Evolutionary conservation across 2,888 invertebrate species (phyloP).

Genomic region (Cryptocheilus praepositus): DNA sequence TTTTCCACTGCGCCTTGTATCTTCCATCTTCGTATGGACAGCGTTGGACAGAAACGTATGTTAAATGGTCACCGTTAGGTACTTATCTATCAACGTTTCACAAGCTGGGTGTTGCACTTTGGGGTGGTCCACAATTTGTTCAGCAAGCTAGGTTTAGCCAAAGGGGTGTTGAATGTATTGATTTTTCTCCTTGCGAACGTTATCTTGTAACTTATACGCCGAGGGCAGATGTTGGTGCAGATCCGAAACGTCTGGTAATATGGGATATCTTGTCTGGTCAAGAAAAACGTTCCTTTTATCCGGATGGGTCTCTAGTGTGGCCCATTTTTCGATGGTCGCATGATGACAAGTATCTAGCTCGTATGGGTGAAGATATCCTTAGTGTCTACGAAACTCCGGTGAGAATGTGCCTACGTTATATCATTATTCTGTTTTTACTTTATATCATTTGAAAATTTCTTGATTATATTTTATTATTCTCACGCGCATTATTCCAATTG

Average conservation of each 20-base stretch:
- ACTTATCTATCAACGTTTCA: slow-evolving; percentile 98
- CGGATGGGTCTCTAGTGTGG: slow-evolving; percentile 90
- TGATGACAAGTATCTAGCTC: slow-evolving; percentile 96
- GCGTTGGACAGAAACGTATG: slow-evolving; percentile 97
- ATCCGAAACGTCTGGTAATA: slow-evolving; percentile 91
- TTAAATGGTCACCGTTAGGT: slow-evolving; percentile 98
- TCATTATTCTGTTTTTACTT: no score
- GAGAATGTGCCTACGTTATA: slow-evolving; percentile 55
- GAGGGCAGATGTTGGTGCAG: slow-evolving; percentile 80
- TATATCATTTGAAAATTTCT: no score
- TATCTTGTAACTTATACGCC: slow-evolving; percentile 97
- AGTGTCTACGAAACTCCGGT: slow-evolving; percentile 97
- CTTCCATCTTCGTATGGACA: no score
- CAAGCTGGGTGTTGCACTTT: slow-evolving; percentile 94
- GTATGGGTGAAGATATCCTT: slow-evolving; percentile 88
- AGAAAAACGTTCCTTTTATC: slow-evolving; percentile 93
- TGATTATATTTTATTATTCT: no score
- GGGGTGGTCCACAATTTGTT: slow-evolving; percentile 96
- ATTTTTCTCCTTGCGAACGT: slow-evolving; percentile 98
- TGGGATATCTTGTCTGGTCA: slow-evolving; percentile 98
- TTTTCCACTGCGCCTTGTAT: neutral
- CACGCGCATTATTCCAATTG: neutral
- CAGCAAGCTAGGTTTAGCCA: slow-evolving; percentile 95
- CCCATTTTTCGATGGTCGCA: slow-evolving; percentile 98
- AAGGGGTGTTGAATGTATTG: slow-evolving; percentile 93